These are phyloP conservation scores for Bombus superbus DNA, from an alignment of 1,140 invertebrate genomes.

Conservation along the genomic window DNA sequence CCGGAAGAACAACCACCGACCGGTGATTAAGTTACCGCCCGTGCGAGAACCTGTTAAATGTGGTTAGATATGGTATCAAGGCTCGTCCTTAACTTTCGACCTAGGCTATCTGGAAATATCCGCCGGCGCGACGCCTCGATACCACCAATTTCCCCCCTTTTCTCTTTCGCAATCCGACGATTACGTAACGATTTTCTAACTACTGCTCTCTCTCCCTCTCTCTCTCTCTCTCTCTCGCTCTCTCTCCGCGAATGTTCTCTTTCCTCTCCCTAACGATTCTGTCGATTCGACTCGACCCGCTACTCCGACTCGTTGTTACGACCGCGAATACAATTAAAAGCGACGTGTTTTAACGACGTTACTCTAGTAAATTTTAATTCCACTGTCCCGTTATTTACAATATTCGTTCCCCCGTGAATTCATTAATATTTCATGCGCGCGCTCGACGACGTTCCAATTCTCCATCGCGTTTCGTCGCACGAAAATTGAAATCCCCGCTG, in stretches of 20 bases:
- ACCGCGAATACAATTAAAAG: not conserved
- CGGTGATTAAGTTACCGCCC: slow-evolving; percentile 62
- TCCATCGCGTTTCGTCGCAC: not conserved
- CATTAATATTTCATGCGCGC: slow-evolving; percentile 39
- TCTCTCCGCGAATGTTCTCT: not conserved
- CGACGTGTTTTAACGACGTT: slow-evolving; percentile 6
- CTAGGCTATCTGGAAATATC: slow-evolving; percentile 14
- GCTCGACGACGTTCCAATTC: not conserved
- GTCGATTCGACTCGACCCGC: no score
- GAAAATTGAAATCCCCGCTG: slow-evolving; percentile 21
- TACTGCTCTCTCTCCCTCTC: not conserved
- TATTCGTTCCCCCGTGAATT: slow-evolving; percentile 16
- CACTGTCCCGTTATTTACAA: slow-evolving; percentile 20
- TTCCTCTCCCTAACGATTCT: not conserved
- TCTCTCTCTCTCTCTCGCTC: no score
- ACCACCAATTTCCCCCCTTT: not conserved
- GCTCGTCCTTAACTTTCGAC: not conserved
- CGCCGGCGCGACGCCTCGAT: not conserved
- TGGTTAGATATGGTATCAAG: slow-evolving; percentile 44
- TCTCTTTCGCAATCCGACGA: no score
- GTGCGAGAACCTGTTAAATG: slow-evolving; percentile 44
- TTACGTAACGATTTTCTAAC: not conserved
- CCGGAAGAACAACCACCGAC: slow-evolving; percentile 49
- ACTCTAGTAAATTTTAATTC: slow-evolving; percentile 33
- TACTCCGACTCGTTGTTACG: no score